Conservation (phyloP, 2,113 vertebrate species). For the Nicator chloris region DNA sequence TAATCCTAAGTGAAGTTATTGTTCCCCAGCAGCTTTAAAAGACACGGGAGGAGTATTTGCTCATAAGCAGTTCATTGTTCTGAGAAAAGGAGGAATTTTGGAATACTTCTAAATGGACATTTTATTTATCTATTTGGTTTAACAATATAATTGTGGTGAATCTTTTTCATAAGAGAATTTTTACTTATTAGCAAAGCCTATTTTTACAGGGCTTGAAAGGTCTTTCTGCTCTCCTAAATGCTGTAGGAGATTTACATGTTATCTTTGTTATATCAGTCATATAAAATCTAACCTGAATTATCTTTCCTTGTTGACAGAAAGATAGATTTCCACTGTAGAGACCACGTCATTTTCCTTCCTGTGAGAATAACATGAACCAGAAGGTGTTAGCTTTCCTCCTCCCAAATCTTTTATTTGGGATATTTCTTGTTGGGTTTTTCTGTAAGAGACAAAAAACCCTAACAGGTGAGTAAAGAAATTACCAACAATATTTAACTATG, state of each 20-base stretch:
- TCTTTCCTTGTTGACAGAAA: conserved; percentile 23
- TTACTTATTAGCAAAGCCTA: background rate
- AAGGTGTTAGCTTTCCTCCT: conserved; percentile 46
- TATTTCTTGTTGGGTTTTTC: conserved; percentile 17
- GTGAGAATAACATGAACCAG: conserved; percentile 36
- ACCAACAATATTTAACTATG: background rate
- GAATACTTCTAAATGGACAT: background rate
- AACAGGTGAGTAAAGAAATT: conserved; percentile 40
- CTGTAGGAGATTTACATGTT: background rate
- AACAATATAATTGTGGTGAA: background rate
- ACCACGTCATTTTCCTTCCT: background rate
- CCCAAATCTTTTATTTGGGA: conserved; percentile 31
- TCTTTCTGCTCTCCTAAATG: background rate
- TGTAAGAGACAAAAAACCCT: background rate
- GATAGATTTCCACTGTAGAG: background rate
- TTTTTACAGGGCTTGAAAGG: background rate
- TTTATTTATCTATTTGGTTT: background rate
- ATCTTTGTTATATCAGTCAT: background rate
- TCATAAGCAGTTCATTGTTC: background rate
- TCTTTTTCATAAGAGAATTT: background rate
- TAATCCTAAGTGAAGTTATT: background rate
- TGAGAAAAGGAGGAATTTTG: background rate
- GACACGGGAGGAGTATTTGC: background rate
- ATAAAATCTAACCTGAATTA: background rate
- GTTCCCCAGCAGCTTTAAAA: background rate